A percentile compares a stretch with the other conserved stretches of the same genome.
Conservation (phyloP, 2,113 vertebrate species). For the Romanogobio albipinnatus region DNA sequence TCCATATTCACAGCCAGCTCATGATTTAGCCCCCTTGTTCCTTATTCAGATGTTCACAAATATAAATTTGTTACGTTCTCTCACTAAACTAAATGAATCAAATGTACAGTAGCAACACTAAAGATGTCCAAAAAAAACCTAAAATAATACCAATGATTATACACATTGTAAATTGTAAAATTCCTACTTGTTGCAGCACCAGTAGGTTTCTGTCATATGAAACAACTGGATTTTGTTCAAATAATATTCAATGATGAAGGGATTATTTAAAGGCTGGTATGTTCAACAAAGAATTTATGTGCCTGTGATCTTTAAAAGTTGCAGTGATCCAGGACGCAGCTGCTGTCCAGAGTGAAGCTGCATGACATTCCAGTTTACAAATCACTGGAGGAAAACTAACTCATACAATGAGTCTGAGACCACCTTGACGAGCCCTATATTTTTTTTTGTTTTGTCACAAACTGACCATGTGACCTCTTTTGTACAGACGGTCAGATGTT, state of each 20-base stretch:
- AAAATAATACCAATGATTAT: no score
- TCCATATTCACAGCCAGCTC: not conserved
- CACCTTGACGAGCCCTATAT: not conserved
- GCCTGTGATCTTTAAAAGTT: not conserved
- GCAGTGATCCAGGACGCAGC: not conserved
- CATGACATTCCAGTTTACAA: constrained; percentile 2
- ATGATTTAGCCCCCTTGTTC: not conserved
- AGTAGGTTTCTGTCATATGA: no score
- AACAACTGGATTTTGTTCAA: no score
- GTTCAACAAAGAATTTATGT: not conserved
- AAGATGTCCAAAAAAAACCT: no score
- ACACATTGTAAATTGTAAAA: no score
- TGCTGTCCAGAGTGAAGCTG: not conserved
- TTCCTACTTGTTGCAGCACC: no score
- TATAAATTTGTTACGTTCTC: not conserved
- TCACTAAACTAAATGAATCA: no score
- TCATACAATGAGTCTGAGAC: not conserved
- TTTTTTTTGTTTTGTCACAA: not conserved
- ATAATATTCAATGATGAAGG: no score
- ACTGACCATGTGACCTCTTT: not conserved
- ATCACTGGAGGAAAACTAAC: not conserved
- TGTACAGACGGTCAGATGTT: not conserved
- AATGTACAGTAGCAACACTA: no score
- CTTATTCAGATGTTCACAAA: not conserved
- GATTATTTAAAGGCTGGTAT: no score